Base-by-base conservation (phyloP, 92 coral and sea anemone species). In the Heteractis magnifica region DNA sequence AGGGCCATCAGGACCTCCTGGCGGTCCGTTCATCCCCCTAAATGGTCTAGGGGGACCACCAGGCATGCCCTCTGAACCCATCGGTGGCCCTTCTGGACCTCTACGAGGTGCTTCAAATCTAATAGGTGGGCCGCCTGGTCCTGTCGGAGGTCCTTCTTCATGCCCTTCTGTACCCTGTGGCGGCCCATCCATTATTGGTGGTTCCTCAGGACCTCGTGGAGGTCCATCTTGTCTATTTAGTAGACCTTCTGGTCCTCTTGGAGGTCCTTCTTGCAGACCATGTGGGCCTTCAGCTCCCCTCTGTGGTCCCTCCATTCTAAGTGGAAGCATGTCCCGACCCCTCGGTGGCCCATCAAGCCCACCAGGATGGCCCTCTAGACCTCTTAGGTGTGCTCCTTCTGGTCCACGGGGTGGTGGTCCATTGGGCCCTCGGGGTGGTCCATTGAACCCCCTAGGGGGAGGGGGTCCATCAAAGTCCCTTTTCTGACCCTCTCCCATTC, bases 281-380 rank as follows among this genome's bases (percentile, higher is more conserved):
- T 87, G 90, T 41, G 91, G 94, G 16, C 93, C 98, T 55, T 86
- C 92, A 15, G 88, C 72, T 52, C 86, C 93, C 79, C 88, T 89
- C 65, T 87, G 94, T 48, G 88, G 92, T 19, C 41, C 78, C 72
- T 72, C 85, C 5, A 13, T 3, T 44, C 85, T 60, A 55, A 74
- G 72, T 3, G 75, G 82, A 18, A 56, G 83, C 79, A n/a, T 72
- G 70, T 50, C 72, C 73, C 16, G 51, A 77, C 71, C 49, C 49
- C 73, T 21, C 13, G 20, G 73, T 23, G 86, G 85, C 70, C 80
- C 81, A 16, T 79, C 75, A 50, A 26, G 65, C 72, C 86, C 60
- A 1, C 81, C 84, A 48, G 77, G 81, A 23, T 88, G 94, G 4
- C 91, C 97, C 41, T 83, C 92, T 18, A 86, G 87, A 10, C 94